Evolutionary conservation across 2,888 invertebrate species (phyloP), one percentile per base, ranked within the genome.

Genomic region (Cryptocephalus moraei): DNA sequence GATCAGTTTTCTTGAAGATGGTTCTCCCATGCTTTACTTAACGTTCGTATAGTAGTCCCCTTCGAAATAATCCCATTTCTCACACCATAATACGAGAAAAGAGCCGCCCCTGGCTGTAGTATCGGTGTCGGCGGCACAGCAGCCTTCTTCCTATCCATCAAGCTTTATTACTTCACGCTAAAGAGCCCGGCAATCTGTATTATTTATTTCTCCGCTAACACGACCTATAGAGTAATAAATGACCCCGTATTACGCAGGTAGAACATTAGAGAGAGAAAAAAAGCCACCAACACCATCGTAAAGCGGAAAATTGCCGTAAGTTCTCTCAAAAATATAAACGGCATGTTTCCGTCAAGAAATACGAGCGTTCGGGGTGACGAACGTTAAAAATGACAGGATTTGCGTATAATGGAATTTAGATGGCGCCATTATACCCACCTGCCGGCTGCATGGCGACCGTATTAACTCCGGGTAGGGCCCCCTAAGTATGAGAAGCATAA

Each of bases 341-440:
- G 48, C 51, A 34, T 47, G 43, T 53, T 51, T 53, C 53, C 45
- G 45, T 48, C 49, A 22, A 22, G 22, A 22, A 22, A 22, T 22
- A 22, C 22, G 22, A 22, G 22, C 22, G 22, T 22, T 22, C 22
- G 22, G 32, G 33, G n/a, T 42, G 32, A 42, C 45, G 45, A 32
- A 43, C 47, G 48, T 41, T 56, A 59, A 63, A 63, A 62, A 63
- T 59, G 62, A 60, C 62, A 56, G 62, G 63, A 65, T 62, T 64
- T 64, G 62, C 62, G 62, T 64, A 63, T 64, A 63, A 64, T 59
- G 58, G 58, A 57, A 60, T 56, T 60, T 57, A 58, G 61, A 62
- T 48, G 47, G 52, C 46, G 53, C 56, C 60, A 61, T 64, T 62
- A 58, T 51, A 48, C 49, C 55, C 64, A 63, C 60, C 61, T 62